These are phyloP conservation scores for Thereva nobilitata DNA, from an alignment of 2,888 invertebrate genomes.

Conservation along the genomic window DNA sequence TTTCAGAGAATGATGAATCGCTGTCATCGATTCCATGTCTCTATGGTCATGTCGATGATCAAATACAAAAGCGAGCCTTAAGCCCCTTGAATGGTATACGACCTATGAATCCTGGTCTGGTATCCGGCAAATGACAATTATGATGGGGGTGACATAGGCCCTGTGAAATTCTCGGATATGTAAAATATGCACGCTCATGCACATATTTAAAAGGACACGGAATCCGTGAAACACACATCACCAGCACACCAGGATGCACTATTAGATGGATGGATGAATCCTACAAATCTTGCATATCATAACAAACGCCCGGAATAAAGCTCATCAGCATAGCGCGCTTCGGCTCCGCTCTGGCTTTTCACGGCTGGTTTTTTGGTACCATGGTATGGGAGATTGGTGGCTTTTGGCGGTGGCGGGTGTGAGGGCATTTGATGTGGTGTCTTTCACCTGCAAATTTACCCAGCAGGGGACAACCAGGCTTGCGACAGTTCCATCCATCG, in stretches of 20 bases:
- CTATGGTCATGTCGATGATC: slow-evolving; percentile 13
- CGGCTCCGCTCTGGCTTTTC: slow-evolving; percentile 4
- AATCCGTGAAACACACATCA: neutral
- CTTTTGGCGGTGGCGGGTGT: neutral
- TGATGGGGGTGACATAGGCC: slow-evolving; percentile 18
- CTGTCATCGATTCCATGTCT: slow-evolving; percentile 26
- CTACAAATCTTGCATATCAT: neutral
- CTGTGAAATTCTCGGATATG: slow-evolving; percentile 7
- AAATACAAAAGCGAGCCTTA: slow-evolving; percentile 21
- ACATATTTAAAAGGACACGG: slow-evolving; percentile 31
- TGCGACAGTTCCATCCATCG: slow-evolving; percentile 15
- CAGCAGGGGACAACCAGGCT: neutral
- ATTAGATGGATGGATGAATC: slow-evolving; percentile 32
- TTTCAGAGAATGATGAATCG: slow-evolving; percentile 26
- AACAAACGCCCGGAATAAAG: neutral
- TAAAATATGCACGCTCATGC: slow-evolving; percentile 33
- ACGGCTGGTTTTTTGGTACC: neutral
- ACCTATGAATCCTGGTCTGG: neutral
- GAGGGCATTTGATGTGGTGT: neutral
- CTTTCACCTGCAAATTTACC: neutral
- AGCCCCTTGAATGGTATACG: neutral
- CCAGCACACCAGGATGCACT: slow-evolving; percentile 24
- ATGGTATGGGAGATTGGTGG: no score
- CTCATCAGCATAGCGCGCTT: neutral
- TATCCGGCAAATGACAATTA: slow-evolving; percentile 28